Base-by-base conservation (phyloP, 2,797 vertebrate genomes). In the Hemibagrus guttatus region DNA sequence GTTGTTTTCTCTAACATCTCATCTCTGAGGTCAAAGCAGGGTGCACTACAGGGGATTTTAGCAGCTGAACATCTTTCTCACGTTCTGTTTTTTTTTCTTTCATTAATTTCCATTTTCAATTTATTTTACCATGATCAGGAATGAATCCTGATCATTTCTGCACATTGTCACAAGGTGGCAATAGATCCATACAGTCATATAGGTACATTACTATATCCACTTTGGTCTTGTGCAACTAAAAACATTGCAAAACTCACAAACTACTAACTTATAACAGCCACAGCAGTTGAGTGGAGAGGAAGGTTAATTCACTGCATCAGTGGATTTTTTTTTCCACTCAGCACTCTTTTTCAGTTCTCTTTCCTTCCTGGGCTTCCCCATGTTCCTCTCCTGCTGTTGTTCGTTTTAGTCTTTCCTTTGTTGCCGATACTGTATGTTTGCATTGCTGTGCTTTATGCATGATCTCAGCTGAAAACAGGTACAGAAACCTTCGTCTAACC, bases 121-220 rank as follows among this genome's bases (percentile, higher is more conserved):
- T 14, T 7, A 56, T 63, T 82, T 74, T 6, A 58, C 31, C 39
- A 2, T 23, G 31, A 39, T 28, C 23, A n/a, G 14, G 49, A 72
- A 35, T 23, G 2, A 74, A 63, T 59, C 0, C 80, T 82, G 79
- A 84, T 81, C 59, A 84, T 83, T 83, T 64, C 69, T 86, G 52
- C 68, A 58, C 54, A 61, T 61, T 85, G 84, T 87, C 91, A 92
- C 89, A 90, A 90, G 91, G 87, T 88, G 90, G 90, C 87, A 90
- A 84, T 85, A 66, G 84, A 75, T 78, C 31, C 71, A 58, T 84
- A 46, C 54, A 79, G 26, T 71, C 63, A 63, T n/a, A 52, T 28
- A 63, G 71, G 74, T 71, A 58, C 23, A 76, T 59, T 35, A 26
- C 61, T 56, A 46, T 26, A 58, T 76, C 54, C 56, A 31, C 52